Base-by-base conservation (phyloP, 2,113 vertebrate genomes). In the Gymnogyps californianus region DNA sequence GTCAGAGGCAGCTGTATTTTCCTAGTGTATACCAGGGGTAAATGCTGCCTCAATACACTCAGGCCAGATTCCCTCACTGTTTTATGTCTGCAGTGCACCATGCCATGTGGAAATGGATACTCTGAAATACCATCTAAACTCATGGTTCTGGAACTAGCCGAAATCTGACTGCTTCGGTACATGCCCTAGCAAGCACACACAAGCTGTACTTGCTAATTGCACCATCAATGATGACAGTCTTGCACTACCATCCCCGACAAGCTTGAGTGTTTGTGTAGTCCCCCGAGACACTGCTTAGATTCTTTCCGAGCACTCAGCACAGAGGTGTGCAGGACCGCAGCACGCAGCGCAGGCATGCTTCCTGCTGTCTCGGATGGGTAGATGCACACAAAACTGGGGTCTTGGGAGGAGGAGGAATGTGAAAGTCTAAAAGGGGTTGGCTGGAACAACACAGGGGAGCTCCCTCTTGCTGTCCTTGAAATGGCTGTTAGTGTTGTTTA, bases 261-360 rank as follows among this genome's bases (percentile, higher is more conserved):
- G 26, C 19, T 6, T 3, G 55, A 46, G 34, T 16, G 18, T 62
- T 28, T 25, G 13, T 38, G 34, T 5, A 20, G 52, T 62, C 34
- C 70, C 40, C 4, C 0, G 7, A 62, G 61, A 18, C n/a, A 22
- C 6, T 9, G 36, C 55, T 59, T 10, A 4, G 64, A 4, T n/a
- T 47, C 28, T 51, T 49, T n/a, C 22, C 0, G 1, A 64, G 40
- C 3, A 1, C 57, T 67, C 52, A 4, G 49, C 67, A 16, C 25
- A 0, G 0, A 47, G 25, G 19, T 11, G 21, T 14, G n/a, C 52
- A 18, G 66, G 57, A 40, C 17, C 1, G 1, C 0, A 7, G 29
- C 34, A 6, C 2, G 5, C 24, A 54, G 54, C 0, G 0, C 11
- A 5, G 42, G 0, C 25, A 1, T 6, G 51, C n/a, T 51, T 59